Percentiles rank a stretch among this genome's conserved stretches.
phyloP scores from a whole-genome alignment of 2,113 vertebrate genomes.

The Vulpes vulpes region DNA sequence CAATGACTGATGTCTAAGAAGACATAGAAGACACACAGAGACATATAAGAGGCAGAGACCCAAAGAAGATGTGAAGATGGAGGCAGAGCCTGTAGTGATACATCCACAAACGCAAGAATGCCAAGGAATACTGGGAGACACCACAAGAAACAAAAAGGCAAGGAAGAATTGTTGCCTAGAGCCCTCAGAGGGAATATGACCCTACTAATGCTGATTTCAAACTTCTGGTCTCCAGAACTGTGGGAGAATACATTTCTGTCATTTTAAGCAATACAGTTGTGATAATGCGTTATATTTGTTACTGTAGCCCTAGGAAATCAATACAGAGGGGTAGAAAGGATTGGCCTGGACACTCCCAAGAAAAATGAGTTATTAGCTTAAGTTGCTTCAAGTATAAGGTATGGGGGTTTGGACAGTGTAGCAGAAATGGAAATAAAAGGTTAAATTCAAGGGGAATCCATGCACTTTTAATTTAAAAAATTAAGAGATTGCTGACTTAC shows the following conservation, averaged over 20 bases:
- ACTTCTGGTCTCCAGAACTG: neutral
- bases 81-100: fast-evolving
- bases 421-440: neutral
- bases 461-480: neutral
- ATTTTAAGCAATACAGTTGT: neutral
- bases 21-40: fast-evolving
- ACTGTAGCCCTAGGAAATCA: neutral
- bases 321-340: neutral
- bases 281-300: neutral
- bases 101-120: fast-evolving
- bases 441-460: neutral
- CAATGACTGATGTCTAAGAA: neutral
- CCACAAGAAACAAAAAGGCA: neutral
- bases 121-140: neutral
- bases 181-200: fast-evolving
- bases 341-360: neutral
- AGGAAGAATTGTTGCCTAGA: neutral
- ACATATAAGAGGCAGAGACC: neutral
- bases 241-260: neutral
- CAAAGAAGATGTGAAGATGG: neutral
- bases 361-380: neutral
- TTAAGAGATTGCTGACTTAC: neutral
- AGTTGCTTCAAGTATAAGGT: neutral
- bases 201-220: neutral
- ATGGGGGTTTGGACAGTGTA: fast-evolving